Evolutionary conservation across 1,140 invertebrate genomes (phyloP), one percentile per base, ranked within the genome.

Genomic region (Drosophila orena): DNA sequence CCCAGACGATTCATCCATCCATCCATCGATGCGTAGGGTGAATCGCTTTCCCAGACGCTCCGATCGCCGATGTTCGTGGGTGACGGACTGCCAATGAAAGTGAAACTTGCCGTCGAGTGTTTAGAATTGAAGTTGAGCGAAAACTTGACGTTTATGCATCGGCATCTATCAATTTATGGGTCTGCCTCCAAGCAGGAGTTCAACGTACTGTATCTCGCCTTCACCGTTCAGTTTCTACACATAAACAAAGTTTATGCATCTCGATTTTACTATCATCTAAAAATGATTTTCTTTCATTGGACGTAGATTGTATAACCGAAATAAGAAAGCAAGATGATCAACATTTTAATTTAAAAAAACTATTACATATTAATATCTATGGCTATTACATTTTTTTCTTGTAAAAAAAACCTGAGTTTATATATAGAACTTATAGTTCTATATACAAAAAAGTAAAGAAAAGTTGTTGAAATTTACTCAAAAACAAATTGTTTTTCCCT

Each of bases 161-260:
- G 65, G 53, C 58, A 64, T 81, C 79, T 65, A 77, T 83, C 77
- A 80, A 78, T 86, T 86, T 86, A 86, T 86, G 78, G 80, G 79
- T 50, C 74, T 72, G 79, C 35, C 37, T 72, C 7, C 14, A 14
- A 2, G 40, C 54, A 35, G 52, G 43, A 43, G 83, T 81, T 88
- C 79, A 89, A 70, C 77, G 78, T 27, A 74, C 65, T 55, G 4
- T 61, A n/a, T 34, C 17, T 61, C 4, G 15, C 17, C 42, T 27
- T 15, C 10, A 10, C n/a, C 20, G 42, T 44, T 44, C 7, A 15
- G 8, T 8, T 20, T 4, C 10, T 20, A 11, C 17, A 44, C 42
- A 20, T 22, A 5, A 43, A 20, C 11, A 12, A 46, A 7, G 4
- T 14, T 42, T 17, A 12, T 14, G 12, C 12, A 14, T 14, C 11